Percentiles rank a stretch among this genome's conserved stretches.
Evolutionary conservation across 2,797 vertebrate species (phyloP).

Genomic region (Thalassophryne amazonica): DNA sequence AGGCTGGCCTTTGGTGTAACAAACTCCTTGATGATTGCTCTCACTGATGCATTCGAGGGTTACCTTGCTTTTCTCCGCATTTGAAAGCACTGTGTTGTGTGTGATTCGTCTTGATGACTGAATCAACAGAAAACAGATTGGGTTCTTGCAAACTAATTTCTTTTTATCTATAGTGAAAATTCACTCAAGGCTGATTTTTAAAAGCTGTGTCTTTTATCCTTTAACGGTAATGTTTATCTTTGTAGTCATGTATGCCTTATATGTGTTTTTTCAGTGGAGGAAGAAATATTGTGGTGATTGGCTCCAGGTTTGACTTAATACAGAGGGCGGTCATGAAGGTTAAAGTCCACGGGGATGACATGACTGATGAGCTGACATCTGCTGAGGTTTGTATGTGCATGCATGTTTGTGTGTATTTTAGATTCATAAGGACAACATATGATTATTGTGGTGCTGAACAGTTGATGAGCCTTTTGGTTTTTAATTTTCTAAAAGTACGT

Average conservation of each 20-base stretch:
- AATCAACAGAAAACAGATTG: conserved; percentile 24
- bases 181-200: conserved; percentile 22
- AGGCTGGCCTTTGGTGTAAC: conserved; percentile 5
- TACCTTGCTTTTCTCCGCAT: conserved; percentile 10
- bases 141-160: conserved; percentile 17
- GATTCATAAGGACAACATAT: no score
- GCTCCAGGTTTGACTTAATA: conserved; percentile 85
- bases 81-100: conserved; percentile 2
- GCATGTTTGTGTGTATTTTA: neutral
- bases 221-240: neutral
- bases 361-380: neutral
- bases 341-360: conserved; percentile 39
- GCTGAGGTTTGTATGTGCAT: conserved; percentile 45
- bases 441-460: no score
- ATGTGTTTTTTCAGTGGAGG: conserved; percentile 83
- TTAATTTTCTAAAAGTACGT: no score
- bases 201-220: conserved; percentile 12
- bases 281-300: conserved; percentile 87
- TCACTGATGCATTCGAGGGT: conserved; percentile 30
- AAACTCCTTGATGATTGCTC: conserved; percentile 12
- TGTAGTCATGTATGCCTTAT: neutral
- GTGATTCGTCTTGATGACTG: conserved; percentile 13
- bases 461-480: no score
- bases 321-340: conserved; percentile 73
- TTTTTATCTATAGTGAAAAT: conserved; percentile 40